Base-by-base conservation (phyloP, 2,113 vertebrate species). In the Tylochromis polylepis region DNA sequence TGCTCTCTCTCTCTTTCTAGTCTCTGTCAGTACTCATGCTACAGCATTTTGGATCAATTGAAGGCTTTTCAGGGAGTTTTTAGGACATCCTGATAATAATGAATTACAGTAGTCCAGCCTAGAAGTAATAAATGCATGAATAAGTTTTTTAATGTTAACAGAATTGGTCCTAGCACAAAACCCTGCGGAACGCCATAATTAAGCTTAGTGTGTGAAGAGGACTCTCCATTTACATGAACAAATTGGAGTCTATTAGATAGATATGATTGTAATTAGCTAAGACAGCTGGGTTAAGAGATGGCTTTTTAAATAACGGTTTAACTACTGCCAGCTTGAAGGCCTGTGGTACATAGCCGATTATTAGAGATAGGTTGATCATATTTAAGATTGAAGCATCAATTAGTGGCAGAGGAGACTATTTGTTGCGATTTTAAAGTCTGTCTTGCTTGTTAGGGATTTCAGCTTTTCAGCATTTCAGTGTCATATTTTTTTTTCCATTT, bases 331-430 rank as follows among this genome's bases (percentile, higher is more conserved):
- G 59, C 18, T 62, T 62, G 31, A 36, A 62, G 18, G 31, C 31
- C 59, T 62, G 59, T 36, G 59, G 59, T n/a, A 62, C 59, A 62
- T n/a, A 62, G 31, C 31, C 10, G 36, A 62, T 62, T 36, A 62
- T 62, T 62, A 62, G 4, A 11, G 10, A 36, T 62, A 36, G 31
- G 59, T 62, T 62, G 31, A 62, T 62, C 60, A 65, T 36, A n/a
- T 65, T 65, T 65, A 65, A 65, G 60, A 36, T 12, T 36, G 18
- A 62, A 62, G 59, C 59, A 62, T 20, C n/a, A n/a, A n/a, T n/a
- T n/a, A n/a, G n/a, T n/a, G n/a, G n/a, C n/a, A n/a, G 12, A n/a
- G 20, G 34, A 65, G 60, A 38, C 0, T 0, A 12, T 65, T 31
- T 31, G 31, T 31, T 31, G 31, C 4, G 31, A 4, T 38, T 65